These are phyloP conservation scores for Tethya wilhelma DNA, from an alignment of 37 sponge, comb jelly and placozoan species.

Conservation along the genomic window DNA sequence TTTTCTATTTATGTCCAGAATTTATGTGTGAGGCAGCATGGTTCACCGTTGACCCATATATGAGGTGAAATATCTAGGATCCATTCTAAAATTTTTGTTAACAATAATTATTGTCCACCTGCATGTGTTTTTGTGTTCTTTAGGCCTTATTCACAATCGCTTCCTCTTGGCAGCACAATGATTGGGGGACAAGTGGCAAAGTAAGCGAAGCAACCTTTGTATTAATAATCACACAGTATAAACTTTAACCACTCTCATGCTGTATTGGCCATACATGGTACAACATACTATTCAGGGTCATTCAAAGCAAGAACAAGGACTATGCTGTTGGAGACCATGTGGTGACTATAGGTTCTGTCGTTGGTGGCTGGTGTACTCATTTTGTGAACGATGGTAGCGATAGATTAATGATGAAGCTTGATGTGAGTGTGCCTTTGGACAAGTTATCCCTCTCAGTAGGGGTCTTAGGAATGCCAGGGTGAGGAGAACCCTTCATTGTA, in stretches of 20 bases:
- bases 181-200: constrained; percentile 84
- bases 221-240: not conserved
- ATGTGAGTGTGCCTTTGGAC: not conserved
- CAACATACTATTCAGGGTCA: constrained; percentile 38
- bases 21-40: constrained; percentile 73
- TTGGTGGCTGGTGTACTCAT: constrained; percentile 80
- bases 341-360: no score
- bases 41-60: constrained; percentile 90
- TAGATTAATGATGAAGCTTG: constrained; percentile 22
- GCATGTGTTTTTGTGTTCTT: not conserved
- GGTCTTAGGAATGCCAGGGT: constrained; percentile 95
- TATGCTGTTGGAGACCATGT: constrained; percentile 79
- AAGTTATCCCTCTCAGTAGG: constrained; percentile 69
- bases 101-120: not conserved
- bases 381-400: constrained; percentile 5
- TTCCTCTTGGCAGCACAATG: constrained; percentile 61
- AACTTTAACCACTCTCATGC: not conserved
- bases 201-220: constrained; percentile 34
- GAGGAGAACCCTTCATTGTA: not conserved
- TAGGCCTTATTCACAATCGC: not conserved
- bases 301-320: constrained; percentile 66
- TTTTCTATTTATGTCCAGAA: no score
- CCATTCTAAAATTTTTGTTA: no score
- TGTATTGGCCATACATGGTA: not conserved
- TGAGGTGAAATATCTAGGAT: constrained; percentile 64